These are phyloP conservation scores for Anoplius nigerrimus DNA, from an alignment of 2,888 invertebrate genomes.

Conservation along the genomic window DNA sequence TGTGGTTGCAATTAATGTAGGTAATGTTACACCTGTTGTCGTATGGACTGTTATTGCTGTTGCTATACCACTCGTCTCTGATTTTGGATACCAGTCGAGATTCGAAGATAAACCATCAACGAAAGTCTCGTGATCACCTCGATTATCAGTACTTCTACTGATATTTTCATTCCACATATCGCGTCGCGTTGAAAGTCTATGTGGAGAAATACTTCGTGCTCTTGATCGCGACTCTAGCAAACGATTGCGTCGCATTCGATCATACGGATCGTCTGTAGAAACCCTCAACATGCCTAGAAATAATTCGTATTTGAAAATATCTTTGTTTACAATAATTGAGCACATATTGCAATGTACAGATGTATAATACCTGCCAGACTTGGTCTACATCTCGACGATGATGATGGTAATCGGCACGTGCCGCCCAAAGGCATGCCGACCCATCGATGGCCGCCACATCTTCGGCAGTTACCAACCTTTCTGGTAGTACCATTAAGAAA, in stretches of 20 bases:
- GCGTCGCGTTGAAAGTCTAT: conserved; percentile 61
- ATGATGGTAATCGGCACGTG: conserved; percentile 74
- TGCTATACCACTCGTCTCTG: conserved; percentile 20
- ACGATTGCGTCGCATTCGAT: conserved; percentile 87
- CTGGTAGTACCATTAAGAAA: conserved; percentile 86
- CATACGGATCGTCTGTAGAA: conserved; percentile 82
- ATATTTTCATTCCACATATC: conserved; percentile 76
- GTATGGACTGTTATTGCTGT: neutral
- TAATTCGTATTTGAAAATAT: no score
- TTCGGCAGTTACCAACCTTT: conserved; percentile 88
- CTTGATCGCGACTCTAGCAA: conserved; percentile 80
- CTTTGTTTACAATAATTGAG: no score
- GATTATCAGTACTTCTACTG: neutral
- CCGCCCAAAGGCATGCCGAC: conserved; percentile 84
- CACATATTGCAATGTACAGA: no score
- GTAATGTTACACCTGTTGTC: neutral
- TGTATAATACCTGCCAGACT: conserved; percentile 68
- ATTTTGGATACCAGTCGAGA: conserved; percentile 68
- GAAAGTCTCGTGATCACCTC: conserved; percentile 52
- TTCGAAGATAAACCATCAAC: conserved; percentile 56
- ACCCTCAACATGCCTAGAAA: conserved; percentile 66
- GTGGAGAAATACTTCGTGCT: conserved; percentile 73
- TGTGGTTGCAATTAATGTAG: conserved; percentile 5
- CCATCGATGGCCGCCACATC: conserved; percentile 88
- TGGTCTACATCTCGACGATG: conserved; percentile 65